Base-by-base conservation (phyloP, 2,797 vertebrate genomes). In the Anguilla marmorata region DNA sequence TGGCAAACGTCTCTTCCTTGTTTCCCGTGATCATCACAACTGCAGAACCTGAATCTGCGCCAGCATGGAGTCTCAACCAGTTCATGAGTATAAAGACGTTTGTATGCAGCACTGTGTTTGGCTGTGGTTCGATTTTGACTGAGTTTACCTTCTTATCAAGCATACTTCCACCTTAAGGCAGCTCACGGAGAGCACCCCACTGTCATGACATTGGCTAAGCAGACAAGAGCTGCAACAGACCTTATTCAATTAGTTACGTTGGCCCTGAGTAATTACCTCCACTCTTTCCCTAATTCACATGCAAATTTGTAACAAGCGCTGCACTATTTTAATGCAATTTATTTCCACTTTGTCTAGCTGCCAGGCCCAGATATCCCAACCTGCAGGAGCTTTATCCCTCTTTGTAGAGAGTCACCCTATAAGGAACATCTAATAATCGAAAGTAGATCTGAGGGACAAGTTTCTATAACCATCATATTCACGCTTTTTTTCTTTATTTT, bases 321-420 rank as follows among this genome's bases (percentile, higher is more conserved):
- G 94, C 94, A 94, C 94, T 94, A 93, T 95, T 95, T 95, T 95
- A 95, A 95, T 96, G 92, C 93, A 93, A 95, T 95, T 96, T 94
- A 94, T 92, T 90, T 54, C 90, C 94, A 93, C 92, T 93, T 95
- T 95, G 93, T 95, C 92, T 92, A 90, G 90, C 92, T 94, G 95
- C 93, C 94, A 95, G 72, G 52, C 16, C 45, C 58, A 41, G 74
- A 45, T 45, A 41, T 87, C 21, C 76, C 24, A 50, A 33, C 41
- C 52, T 66, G 50, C 66, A 50, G 58, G 48, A 52, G 85, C 58
- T 37, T 45, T 72, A 12, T 16, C 85, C 85, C 6, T 69, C 76
- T 76, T 1, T 27, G 50, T 80, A 14, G 52, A 86, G 45, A 16
- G 84, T 24, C 33, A 63, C 84, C 7, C 30, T 19, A 14, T 30